phyloP scores from a whole-genome alignment of 2,888 invertebrate species.

The Tipula lateralis region DNA sequence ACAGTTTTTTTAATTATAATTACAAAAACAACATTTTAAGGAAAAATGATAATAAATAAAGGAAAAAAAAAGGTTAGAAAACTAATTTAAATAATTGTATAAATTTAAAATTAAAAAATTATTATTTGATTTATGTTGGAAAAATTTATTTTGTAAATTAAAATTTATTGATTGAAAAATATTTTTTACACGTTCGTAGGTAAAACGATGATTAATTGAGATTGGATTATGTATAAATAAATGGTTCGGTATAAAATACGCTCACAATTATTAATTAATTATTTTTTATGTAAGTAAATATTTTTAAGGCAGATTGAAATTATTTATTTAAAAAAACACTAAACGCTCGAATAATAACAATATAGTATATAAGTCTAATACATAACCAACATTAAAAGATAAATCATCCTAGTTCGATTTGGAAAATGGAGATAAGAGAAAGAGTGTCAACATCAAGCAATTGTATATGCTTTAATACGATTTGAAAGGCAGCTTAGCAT shows the following conservation, averaged over 20 bases:
- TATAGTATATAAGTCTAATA: too few relatives aligned
- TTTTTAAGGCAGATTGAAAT: neutral
- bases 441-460: too few relatives aligned
- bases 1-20: neutral
- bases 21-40: slow-evolving; percentile 19
- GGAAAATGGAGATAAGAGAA: too few relatives aligned
- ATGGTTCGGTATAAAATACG: neutral
- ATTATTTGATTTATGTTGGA: neutral
- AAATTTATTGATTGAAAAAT: slow-evolving; percentile 1
- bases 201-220: neutral
- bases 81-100: slow-evolving; percentile 24
- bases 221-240: neutral
- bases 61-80: slow-evolving; percentile 24
- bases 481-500: too few relatives aligned
- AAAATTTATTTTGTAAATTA: neutral
- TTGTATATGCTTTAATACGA: too few relatives aligned
- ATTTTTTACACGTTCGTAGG: neutral
- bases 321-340: too few relatives aligned
- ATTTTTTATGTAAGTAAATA: too few relatives aligned
- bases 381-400: neutral
- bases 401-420: neutral
- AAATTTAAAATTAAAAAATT: slow-evolving; percentile 19
- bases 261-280: neutral
- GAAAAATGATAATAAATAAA: slow-evolving; percentile 6
- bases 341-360: too few relatives aligned